A percentile compares a stretch with the other conserved stretches of the same genome.
Conservation (phyloP, 2,113 vertebrate genomes). For the Saccopteryx bilineata region DNA sequence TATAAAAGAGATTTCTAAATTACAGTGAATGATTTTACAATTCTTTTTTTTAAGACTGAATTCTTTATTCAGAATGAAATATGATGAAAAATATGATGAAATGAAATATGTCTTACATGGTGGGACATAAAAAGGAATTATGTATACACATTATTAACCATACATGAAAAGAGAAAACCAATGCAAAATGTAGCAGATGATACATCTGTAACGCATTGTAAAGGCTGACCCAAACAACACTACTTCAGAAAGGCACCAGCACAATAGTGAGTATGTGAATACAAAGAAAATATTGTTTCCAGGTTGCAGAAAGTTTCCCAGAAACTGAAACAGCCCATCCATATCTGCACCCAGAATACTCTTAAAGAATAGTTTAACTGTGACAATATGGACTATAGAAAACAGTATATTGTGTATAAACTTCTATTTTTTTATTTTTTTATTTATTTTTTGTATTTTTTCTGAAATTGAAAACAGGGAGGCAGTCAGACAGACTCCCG, state of each 20-base stretch:
- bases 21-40: background rate
- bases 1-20: background rate
- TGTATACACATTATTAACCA: conserved; percentile 92
- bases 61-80: conserved; percentile 98
- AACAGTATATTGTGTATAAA: conserved; percentile 99
- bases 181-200: conserved; percentile 94
- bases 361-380: conserved; percentile 91
- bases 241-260: conserved; percentile 90
- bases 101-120: conserved; percentile 90
- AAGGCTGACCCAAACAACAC: conserved; percentile 88
- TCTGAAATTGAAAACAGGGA: too few relatives aligned
- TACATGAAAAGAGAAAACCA: conserved; percentile 94
- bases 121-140: conserved; percentile 91
- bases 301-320: conserved; percentile 89
- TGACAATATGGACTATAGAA: conserved; percentile 95
- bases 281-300: conserved; percentile 88
- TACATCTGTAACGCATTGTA: conserved; percentile 94
- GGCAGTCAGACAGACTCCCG: too few relatives aligned
- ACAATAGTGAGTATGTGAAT: conserved; percentile 90
- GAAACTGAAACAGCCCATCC: conserved; percentile 89
- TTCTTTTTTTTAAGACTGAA: conserved; percentile 87
- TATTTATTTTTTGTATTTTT: too few relatives aligned
- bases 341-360: conserved; percentile 91
- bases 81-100: conserved; percentile 77
- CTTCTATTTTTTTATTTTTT: conserved; percentile 89